Base-by-base conservation (phyloP, 2,888 invertebrate species). In the Clitarchus hookeri region DNA sequence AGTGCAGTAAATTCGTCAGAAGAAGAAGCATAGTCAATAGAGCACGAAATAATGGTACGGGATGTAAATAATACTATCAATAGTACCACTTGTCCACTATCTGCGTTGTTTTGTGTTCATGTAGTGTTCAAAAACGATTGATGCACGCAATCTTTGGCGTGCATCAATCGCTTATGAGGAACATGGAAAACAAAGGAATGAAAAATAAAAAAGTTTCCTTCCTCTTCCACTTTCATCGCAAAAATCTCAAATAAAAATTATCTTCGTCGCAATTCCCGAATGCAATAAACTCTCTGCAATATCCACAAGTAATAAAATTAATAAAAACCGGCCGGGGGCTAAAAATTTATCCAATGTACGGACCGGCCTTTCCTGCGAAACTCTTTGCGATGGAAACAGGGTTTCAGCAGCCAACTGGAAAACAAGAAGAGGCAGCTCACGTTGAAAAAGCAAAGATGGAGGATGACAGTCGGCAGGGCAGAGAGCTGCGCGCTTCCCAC, bases 301-400 rank as follows among this genome's bases (percentile, higher is more conserved):
- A 87, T 86, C 86, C 85, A 86, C 82, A 87, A 86, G 84, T 86
- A 85, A 87, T 85, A 86, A 86, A 84, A 87, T 85, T 86, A 85
- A 87, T 85, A 80, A 85, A 88, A 86, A 80, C 85, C 83, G 86
- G 87, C 87, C 88, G 84, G 88, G 87, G 88, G 87, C 86, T 86
- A 87, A 88, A 86, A 87, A 80, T 86, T 82, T 86, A 88, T 83
- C 90, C 90, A 36, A 82, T 80, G 65, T 36, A 91, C 91, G 79
- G 44, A 48, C 88, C 87, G 90, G 86, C 88, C 90, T 96, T 96
- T 97, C 96, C 97, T 96, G 92, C 97, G 94, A 93, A 97, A 96
- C 93, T 96, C 97, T 94, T 97, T 97, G 89, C 97, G 96, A 94
- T 97, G 97, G 93, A 96, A 96, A 94, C 95, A 96, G 93, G 96